phyloP scores from a whole-genome alignment of 2,113 vertebrate species.

The Prolemur simus region DNA sequence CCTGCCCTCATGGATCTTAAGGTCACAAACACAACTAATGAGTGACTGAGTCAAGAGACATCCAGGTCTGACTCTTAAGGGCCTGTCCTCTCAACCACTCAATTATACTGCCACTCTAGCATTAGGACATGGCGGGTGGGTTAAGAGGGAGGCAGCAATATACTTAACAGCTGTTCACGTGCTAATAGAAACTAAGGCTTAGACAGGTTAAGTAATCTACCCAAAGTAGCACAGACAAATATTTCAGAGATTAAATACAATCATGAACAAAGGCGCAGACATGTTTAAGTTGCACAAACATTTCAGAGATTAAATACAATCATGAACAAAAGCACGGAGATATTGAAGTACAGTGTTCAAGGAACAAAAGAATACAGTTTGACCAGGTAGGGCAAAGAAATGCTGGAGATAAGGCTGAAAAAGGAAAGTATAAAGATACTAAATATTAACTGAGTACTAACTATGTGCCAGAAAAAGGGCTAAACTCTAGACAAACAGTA shows the following conservation, averaged over 20 bases:
- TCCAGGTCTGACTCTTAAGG: neutral
- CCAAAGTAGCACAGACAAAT: neutral
- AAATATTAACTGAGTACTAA: neutral
- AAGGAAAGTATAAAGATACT: neutral
- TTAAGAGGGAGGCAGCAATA: neutral
- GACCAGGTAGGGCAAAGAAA: neutral
- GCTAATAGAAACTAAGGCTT: neutral
- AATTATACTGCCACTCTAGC: neutral
- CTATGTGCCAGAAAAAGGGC: neutral
- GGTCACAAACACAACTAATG: neutral
- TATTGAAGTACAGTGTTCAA: neutral
- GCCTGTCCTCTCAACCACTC: neutral
- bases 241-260: neutral
- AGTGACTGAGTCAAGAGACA: neutral
- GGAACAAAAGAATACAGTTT: neutral
- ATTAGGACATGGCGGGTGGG: neutral
- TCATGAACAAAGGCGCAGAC: neutral
- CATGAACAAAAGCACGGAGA: neutral
- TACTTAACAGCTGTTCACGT: neutral
- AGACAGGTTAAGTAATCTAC: neutral
- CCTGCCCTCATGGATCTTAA: neutral
- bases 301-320: neutral
- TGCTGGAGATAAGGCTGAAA: neutral
- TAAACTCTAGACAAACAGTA: neutral
- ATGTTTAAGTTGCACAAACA: neutral